These are phyloP conservation scores for Pituophis catenifer DNA, from an alignment of 2,113 vertebrate genomes.

Conservation along the genomic window DNA sequence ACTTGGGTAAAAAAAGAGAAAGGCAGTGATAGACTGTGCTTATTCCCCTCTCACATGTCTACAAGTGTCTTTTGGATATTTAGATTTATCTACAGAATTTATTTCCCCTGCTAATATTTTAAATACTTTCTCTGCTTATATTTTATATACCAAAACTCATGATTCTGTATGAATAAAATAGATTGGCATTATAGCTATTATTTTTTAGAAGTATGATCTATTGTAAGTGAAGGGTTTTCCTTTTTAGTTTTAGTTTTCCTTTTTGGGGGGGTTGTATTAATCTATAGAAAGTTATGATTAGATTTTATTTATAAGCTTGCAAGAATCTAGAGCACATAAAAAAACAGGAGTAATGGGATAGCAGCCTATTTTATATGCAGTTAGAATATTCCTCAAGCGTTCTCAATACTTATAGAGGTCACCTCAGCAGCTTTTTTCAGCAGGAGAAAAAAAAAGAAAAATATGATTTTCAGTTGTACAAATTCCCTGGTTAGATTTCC, in stretches of 20 bases:
- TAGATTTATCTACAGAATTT: neutral
- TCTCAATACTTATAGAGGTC: neutral
- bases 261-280: neutral
- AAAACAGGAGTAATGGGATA: neutral
- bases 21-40: neutral
- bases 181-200: neutral
- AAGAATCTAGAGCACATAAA: neutral
- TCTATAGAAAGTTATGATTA: neutral
- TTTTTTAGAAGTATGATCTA: neutral
- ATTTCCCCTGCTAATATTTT: neutral
- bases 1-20: neutral
- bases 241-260: neutral
- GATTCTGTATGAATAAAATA: neutral
- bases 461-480: neutral
- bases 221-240: neutral
- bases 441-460: neutral
- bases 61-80: neutral
- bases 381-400: neutral
- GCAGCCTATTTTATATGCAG: neutral
- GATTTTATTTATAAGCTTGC: neutral
- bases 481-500: neutral
- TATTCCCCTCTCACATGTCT: neutral
- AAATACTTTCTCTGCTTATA: neutral
- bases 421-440: neutral
- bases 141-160: neutral